Percentiles rank a stretch among this genome's conserved stretches.
These are phyloP conservation scores for Hirundo rustica DNA, from an alignment of 2,797 vertebrate genomes.

Conservation along the genomic window DNA sequence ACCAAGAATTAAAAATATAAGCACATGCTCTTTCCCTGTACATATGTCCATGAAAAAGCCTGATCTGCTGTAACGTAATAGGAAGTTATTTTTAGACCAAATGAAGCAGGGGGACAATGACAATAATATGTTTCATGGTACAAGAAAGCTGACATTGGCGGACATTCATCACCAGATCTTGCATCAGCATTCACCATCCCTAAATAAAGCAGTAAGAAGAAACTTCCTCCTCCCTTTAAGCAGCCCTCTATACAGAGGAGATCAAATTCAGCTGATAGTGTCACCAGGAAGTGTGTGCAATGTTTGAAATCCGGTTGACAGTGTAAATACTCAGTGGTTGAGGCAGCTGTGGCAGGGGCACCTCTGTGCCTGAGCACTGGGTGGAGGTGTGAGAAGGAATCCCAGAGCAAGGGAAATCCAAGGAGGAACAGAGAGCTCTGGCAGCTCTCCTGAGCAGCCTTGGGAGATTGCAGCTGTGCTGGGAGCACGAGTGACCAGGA, in stretches of 20 bases:
- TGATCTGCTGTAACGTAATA: neutral
- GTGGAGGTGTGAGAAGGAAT: neutral
- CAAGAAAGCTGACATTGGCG: neutral
- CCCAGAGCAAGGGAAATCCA: neutral
- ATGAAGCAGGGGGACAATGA: neutral
- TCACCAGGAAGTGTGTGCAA: neutral
- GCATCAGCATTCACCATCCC: neutral
- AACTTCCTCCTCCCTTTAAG: neutral
- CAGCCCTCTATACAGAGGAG: neutral
- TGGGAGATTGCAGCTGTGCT: neutral
- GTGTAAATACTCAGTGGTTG: neutral
- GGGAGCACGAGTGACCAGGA: neutral
- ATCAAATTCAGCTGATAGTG: neutral
- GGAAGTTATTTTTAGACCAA: neutral
- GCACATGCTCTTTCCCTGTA: neutral
- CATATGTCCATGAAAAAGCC: neutral
- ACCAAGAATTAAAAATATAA: neutral
- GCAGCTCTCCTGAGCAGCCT: fast-evolving
- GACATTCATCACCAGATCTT: conserved; percentile 8
- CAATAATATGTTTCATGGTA: neutral
- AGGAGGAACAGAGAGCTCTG: neutral
- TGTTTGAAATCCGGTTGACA: neutral
- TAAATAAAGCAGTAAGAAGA: neutral
- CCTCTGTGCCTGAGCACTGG: neutral
- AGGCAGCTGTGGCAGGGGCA: neutral